Evolutionary conservation across 2,113 vertebrate genomes (phyloP).

Genomic region (Smithornis capensis): DNA sequence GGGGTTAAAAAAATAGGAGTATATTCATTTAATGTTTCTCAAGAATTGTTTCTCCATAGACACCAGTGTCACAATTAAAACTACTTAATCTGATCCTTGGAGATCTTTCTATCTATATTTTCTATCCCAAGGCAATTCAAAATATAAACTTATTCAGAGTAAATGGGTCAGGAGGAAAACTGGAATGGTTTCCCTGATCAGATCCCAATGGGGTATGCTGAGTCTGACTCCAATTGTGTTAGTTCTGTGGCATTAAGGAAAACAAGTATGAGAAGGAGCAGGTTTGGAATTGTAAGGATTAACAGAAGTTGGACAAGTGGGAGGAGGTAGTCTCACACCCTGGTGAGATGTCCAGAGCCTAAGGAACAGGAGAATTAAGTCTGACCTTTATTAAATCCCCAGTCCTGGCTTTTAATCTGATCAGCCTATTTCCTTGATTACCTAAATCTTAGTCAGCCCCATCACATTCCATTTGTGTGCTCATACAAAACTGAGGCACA

Average conservation of each 20-base stretch:
- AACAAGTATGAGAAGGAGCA: not conserved
- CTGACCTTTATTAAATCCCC: not conserved
- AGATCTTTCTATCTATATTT: conserved; percentile 33
- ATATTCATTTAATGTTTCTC: not conserved
- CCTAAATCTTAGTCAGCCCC: not conserved
- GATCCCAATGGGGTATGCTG: not conserved
- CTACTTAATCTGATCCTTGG: conserved; percentile 21
- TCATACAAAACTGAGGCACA: not conserved
- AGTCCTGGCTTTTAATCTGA: not conserved
- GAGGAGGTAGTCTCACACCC: not conserved
- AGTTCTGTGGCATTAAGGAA: not conserved
- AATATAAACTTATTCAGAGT: conserved; percentile 34
- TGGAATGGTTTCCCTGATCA: conserved; percentile 15
- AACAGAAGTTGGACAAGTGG: not conserved
- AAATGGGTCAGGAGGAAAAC: conserved; percentile 35
- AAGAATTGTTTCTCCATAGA: not conserved
- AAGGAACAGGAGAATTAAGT: not conserved
- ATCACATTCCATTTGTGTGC: not conserved
- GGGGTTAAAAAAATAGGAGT: not conserved
- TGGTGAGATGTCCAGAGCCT: not conserved
- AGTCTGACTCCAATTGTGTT: not conserved
- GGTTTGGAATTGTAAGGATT: not conserved
- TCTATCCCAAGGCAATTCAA: conserved; percentile 27
- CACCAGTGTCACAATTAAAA: conserved; percentile 32
- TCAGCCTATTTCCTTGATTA: not conserved